Evolutionary conservation across 2,888 invertebrate genomes (phyloP), one percentile per base, ranked within the genome.

Genomic region (Drosophila putrida): DNA sequence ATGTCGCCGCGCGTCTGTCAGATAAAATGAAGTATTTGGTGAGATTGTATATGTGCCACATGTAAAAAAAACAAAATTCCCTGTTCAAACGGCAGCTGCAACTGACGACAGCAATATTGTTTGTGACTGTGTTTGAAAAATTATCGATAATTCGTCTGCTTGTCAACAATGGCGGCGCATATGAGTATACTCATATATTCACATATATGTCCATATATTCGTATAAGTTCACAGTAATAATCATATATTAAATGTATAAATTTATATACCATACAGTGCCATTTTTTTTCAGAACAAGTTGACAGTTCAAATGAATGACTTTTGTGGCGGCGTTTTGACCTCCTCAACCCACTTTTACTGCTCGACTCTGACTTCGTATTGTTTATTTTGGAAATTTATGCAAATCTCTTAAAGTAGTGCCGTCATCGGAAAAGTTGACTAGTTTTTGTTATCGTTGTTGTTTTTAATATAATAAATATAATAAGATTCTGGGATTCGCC

Each of bases 11-110:
- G 67, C 64, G 73, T 81, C 84, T 78, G 71, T 62, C 69, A 82
- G 83, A 85, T 85, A 89, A 87, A 87, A 86, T 84, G 87, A 84
- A 84, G 83, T 88, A 86, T 83, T 70, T 86, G 68, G 64, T 44
- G 47, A 49, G 59, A 11, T 28, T 58, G 62, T 77, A 35, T 57
- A 47, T 51, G 41, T 57, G 59, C n/a, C n/a, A n/a, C n/a, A n/a
- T n/a, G n/a, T n/a, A n/a, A n/a, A n/a, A n/a, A 82, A 79, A 77
- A 79, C 79, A 75, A 81, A 73, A 69, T 67, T 71, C 54, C 33
- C 13, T 55, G 80, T 67, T 71, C 78, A 69, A 80, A 74, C 75
- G 27, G 25, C 59, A 25, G 51, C 64, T 39, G 72, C 60, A 67
- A 35, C 55, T 41, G 53, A 57, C 62, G 39, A 72, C 71, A 85